phyloP scores from a whole-genome alignment of 2,888 invertebrate species.

The Dasysyrphus albostriatus region DNA sequence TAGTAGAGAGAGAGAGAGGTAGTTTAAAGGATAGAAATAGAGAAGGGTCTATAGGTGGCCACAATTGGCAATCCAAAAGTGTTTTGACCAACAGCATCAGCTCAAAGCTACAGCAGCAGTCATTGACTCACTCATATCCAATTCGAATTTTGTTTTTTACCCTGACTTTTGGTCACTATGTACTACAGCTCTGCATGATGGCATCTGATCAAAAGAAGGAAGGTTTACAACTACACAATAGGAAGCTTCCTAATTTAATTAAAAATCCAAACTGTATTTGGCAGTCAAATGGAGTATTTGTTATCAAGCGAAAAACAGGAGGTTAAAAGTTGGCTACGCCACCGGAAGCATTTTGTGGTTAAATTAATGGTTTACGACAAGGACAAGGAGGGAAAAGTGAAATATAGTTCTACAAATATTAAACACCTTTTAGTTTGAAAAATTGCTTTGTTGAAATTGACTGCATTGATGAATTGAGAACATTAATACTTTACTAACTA shows the following conservation, averaged over 20 bases:
- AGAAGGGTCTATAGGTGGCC: neutral
- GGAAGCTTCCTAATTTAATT: constrained; percentile 33
- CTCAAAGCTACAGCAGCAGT: neutral
- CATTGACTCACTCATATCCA: neutral
- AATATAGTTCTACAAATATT: neutral
- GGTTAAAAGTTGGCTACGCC: neutral
- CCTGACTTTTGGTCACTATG: neutral
- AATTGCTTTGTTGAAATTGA: neutral
- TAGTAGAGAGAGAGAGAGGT: neutral
- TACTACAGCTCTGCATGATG: neutral
- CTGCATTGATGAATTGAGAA: neutral
- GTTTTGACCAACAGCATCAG: neutral
- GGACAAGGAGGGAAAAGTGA: neutral
- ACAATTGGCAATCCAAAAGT: constrained; percentile 4
- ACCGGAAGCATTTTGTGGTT: neutral
- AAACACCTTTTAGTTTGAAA: neutral
- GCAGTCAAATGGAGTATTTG: constrained; percentile 28
- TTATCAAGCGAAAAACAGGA: neutral
- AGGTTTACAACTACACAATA: neutral
- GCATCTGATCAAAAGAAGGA: constrained; percentile 2
- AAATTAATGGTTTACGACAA: constrained; percentile 5
- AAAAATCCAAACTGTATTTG: constrained; percentile 22
- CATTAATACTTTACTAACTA: neutral
- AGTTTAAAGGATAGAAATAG: neutral
- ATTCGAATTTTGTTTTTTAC: neutral